Conservation (phyloP, 2,888 invertebrate genomes). For the Octonoba sinensis region DNA sequence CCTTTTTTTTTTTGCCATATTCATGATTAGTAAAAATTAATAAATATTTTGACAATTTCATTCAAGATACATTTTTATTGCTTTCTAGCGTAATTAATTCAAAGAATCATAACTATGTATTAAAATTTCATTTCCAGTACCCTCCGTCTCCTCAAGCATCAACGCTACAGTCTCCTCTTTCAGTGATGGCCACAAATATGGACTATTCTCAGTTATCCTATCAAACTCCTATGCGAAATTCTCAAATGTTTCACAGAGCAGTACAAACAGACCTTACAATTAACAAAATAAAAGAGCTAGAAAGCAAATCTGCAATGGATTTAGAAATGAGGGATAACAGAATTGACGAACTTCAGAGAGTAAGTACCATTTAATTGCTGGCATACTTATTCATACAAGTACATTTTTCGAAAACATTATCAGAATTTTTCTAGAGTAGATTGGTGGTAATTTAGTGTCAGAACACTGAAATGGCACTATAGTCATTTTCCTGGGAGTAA, state of each 20-base stretch:
- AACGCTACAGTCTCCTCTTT: conserved; percentile 62
- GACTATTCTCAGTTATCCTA: conserved; percentile 56
- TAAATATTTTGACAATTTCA: too few relatives aligned
- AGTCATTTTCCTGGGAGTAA: too few relatives aligned
- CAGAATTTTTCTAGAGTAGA: too few relatives aligned
- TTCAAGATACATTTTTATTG: too few relatives aligned
- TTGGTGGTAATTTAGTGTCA: too few relatives aligned
- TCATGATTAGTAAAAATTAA: too few relatives aligned
- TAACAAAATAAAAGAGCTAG: conserved; percentile 78
- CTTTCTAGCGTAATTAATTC: too few relatives aligned
- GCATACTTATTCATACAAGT: too few relatives aligned
- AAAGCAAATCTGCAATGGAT: conserved; percentile 90
- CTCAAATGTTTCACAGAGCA: conserved; percentile 45
- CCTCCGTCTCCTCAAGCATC: conserved; percentile 62
- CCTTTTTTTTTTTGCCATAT: too few relatives aligned
- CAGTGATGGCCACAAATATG: conserved; percentile 42
- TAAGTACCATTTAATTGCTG: conserved; percentile 14
- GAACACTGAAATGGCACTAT: too few relatives aligned
- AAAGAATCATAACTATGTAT: not conserved
- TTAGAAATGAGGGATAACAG: conserved; percentile 93
- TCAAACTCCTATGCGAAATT: conserved; percentile 39
- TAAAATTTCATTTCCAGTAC: conserved; percentile 32
- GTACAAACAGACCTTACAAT: conserved; percentile 68
- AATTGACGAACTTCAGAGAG: conserved; percentile 90
- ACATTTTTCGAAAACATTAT: too few relatives aligned